These are phyloP conservation scores for Leptinotarsa juncta DNA, from an alignment of 2,888 invertebrate species.

Conservation along the genomic window DNA sequence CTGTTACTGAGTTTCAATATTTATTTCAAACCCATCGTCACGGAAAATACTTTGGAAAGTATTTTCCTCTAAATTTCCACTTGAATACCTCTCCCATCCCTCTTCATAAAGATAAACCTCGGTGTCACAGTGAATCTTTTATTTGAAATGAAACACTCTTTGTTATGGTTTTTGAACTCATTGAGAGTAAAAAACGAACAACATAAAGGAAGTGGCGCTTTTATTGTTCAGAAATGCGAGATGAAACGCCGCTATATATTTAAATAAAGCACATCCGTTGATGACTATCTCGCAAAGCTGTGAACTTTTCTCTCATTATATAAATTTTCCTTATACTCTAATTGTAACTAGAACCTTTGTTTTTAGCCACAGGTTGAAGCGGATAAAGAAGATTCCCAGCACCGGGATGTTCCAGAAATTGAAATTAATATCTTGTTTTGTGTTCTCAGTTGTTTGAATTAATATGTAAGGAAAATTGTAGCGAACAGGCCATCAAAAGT, in stretches of 20 bases:
- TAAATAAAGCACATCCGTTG: constrained; percentile 43
- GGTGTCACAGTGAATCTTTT: constrained; percentile 1
- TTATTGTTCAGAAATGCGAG: constrained; percentile 43
- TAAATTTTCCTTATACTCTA: constrained; percentile 15
- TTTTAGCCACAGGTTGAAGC: constrained; percentile 23
- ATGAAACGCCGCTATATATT: constrained; percentile 43
- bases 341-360: constrained; percentile 15
- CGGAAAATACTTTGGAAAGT: neutral
- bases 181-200: constrained; percentile 33
- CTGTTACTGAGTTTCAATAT: neutral
- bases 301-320: constrained; percentile 35
- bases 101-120: neutral
- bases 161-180: constrained; percentile 20
- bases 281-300: constrained; percentile 39
- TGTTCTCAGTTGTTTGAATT: constrained; percentile 9
- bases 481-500: neutral
- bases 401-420: neutral
- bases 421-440: constrained; percentile 15
- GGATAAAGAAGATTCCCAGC: constrained; percentile 17
- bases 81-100: neutral
- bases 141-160: constrained; percentile 13
- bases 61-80: neutral
- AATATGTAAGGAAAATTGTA: neutral
- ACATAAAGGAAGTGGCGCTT: constrained; percentile 40
- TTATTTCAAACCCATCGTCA: neutral